These are phyloP conservation scores for Trematocara stigmaticum DNA, from an alignment of 2,113 vertebrate genomes.

Conservation along the genomic window DNA sequence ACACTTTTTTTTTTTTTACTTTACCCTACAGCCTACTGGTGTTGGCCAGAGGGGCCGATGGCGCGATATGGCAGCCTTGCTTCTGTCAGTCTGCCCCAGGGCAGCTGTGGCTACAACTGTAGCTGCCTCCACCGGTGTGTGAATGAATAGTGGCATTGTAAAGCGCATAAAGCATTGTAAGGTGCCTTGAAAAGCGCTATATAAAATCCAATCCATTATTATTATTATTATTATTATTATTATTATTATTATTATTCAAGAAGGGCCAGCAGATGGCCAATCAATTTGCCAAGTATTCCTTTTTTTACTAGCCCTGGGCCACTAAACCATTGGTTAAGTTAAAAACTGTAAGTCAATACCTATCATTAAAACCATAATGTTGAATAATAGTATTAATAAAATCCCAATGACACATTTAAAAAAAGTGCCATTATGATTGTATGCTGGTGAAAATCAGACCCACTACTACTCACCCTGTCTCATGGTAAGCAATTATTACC, in stretches of 20 bases:
- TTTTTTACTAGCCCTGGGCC: neutral
- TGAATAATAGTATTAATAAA: neutral
- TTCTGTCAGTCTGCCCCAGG: too few relatives aligned
- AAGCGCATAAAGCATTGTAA: too few relatives aligned
- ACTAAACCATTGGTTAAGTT: neutral
- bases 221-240: too few relatives aligned
- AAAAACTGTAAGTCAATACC: neutral
- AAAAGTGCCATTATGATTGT: neutral
- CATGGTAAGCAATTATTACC: neutral
- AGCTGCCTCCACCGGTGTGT: too few relatives aligned
- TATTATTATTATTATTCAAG: neutral
- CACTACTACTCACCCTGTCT: neutral
- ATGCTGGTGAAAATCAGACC: neutral
- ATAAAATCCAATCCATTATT: too few relatives aligned
- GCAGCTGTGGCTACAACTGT: too few relatives aligned
- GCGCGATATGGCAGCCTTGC: too few relatives aligned
- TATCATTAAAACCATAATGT: neutral
- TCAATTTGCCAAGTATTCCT: neutral
- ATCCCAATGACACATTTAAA: neutral
- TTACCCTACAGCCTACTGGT: too few relatives aligned
- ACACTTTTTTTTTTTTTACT: too few relatives aligned
- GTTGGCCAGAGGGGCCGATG: too few relatives aligned
- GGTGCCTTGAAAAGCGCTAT: too few relatives aligned
- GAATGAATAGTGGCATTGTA: too few relatives aligned
- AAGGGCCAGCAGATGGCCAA: neutral